Evolutionary conservation across 2,113 vertebrate species (phyloP), one percentile per base, ranked within the genome.

Genomic region (Cheilinus undulatus): DNA sequence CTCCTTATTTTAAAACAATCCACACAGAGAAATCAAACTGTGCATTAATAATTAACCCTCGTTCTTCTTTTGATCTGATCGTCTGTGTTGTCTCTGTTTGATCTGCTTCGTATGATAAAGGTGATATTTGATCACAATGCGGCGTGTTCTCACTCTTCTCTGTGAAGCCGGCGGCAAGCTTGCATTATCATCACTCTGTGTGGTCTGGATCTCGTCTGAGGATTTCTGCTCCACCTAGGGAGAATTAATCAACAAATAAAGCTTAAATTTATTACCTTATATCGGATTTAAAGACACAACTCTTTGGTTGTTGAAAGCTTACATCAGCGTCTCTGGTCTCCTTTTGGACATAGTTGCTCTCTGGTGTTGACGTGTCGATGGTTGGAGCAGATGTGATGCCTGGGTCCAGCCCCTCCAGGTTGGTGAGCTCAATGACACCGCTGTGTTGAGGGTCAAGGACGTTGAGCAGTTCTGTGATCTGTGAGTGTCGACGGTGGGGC

Each of bases 401-500:
- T 68, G 70, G 63, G n/a, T 91, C 50, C 23, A 91, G 69, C 4
- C 85, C 69, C 1, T 84, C 53, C 19, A 83, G 49, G 36, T 90
- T 43, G 7, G 43, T 27, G 23, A 36, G 36, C 43, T n/a, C 63
- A 23, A 93, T 52, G 14, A 76, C 5, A 0, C 86, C 82, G 0
- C 52, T 78, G 60, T 83, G 51, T 22, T 84, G 56, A 1, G 91
- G 87, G 80, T 93, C 89, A 23, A 89, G 86, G 0, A 50, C 28
- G 6, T 73, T 78, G 71, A 84, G 85, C 49, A 94, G 70, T 23
- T 93, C 84, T 51, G 71, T 82, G 68, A 93, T 90, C 20, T 89
- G 86, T 1, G 73, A 23, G 2, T 0, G 10, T 4, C 0, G 7
- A 7, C 73, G 50, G 8, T 10, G 22, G 4, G 48, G 32, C 14